Conservation (phyloP, 2,113 vertebrate genomes). For the Cheirogaleus medius region DNA sequence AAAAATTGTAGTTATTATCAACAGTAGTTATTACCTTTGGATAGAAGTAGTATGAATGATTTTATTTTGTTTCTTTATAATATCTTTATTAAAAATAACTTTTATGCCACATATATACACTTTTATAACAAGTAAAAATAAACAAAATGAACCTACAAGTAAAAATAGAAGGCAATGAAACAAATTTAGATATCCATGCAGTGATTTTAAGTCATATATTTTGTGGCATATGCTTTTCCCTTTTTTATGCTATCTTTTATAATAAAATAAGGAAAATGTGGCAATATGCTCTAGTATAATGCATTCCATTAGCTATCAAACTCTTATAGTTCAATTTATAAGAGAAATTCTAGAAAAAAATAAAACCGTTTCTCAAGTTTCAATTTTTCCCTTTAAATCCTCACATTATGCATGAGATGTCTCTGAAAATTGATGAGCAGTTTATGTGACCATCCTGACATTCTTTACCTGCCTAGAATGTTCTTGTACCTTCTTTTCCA, state of each 20-base stretch:
- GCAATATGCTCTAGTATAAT: neutral
- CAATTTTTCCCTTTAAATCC: neutral
- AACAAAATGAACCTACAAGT: neutral
- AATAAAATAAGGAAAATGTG: neutral
- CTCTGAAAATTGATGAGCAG: neutral
- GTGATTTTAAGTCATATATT: neutral
- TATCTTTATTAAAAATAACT: slow-evolving; percentile 5
- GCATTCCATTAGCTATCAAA: neutral
- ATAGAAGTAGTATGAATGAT: neutral
- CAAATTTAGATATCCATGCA: neutral
- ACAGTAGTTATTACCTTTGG: neutral
- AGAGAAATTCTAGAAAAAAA: neutral
- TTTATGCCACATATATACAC: neutral
- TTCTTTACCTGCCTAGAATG: neutral
- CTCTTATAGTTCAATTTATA: neutral
- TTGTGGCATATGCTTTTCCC: neutral
- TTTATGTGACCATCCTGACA: neutral
- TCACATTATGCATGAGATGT: neutral
- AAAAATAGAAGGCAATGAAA: neutral
- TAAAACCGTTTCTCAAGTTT: neutral
- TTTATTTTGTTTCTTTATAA: neutral
- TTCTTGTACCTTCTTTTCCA: neutral
- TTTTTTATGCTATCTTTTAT: neutral
- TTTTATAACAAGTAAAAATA: neutral
- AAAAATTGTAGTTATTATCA: neutral